phyloP scores from a whole-genome alignment of 2,888 invertebrate species.

The Mellilla xanthometata region DNA sequence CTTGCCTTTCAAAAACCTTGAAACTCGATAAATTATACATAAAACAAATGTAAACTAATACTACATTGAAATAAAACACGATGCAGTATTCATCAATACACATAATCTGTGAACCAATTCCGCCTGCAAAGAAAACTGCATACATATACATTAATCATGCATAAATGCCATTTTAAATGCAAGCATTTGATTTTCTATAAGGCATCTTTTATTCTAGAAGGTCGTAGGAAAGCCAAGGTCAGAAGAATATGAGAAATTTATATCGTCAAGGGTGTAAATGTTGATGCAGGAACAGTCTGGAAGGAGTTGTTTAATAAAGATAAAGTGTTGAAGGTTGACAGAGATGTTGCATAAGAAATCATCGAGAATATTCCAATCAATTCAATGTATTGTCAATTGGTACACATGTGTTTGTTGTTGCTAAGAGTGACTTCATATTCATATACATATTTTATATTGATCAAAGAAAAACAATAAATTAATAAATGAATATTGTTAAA shows the following conservation, averaged over 20 bases:
- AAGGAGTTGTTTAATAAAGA: slow-evolving; percentile 35
- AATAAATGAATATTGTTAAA: too few relatives aligned
- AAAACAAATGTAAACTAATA: slow-evolving; percentile 17
- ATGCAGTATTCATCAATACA: slow-evolving; percentile 28
- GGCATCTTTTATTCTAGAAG: slow-evolving; percentile 40
- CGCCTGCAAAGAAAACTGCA: slow-evolving; percentile 25
- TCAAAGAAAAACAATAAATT: too few relatives aligned
- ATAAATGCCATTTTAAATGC: slow-evolving; percentile 33
- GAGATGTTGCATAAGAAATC: slow-evolving; percentile 4
- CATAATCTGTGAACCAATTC: slow-evolving; percentile 31
- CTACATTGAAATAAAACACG: slow-evolving; percentile 8
- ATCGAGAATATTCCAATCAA: slow-evolving; percentile 1
- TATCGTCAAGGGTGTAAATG: slow-evolving; percentile 46
- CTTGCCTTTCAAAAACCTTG: slow-evolving; percentile 13
- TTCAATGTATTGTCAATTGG: background rate
- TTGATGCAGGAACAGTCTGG: slow-evolving; percentile 51
- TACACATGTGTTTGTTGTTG: background rate
- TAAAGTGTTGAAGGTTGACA: slow-evolving; percentile 8
- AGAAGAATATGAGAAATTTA: slow-evolving; percentile 19
- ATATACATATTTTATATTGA: too few relatives aligned
- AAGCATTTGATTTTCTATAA: slow-evolving; percentile 54
- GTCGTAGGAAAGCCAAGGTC: slow-evolving; percentile 45
- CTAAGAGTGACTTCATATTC: too few relatives aligned
- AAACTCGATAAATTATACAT: slow-evolving; percentile 10
- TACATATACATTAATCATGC: slow-evolving; percentile 28